Percentiles rank a stretch among this genome's conserved stretches.
Evolutionary conservation across 1,140 invertebrate genomes (phyloP).

Genomic region (Lepidurus apus): DNA sequence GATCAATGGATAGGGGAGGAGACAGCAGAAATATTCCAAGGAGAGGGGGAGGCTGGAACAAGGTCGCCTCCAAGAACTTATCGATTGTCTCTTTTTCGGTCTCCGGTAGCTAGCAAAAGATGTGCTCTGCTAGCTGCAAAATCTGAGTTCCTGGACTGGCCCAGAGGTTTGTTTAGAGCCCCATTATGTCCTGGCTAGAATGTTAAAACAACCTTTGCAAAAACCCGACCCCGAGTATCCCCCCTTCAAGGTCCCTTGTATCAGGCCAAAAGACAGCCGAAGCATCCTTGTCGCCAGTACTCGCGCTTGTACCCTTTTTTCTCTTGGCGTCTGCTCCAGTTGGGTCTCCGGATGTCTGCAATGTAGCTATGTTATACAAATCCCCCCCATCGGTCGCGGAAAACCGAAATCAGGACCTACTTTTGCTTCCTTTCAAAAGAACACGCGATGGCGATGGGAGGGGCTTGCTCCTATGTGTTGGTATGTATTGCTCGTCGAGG

Average conservation of each 20-base stretch:
- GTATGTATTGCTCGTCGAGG: neutral
- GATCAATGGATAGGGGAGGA: neutral
- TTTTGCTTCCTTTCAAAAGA: neutral
- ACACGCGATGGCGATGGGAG: neutral
- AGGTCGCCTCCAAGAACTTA: conserved; percentile 2
- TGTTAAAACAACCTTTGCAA: neutral
- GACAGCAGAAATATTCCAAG: neutral
- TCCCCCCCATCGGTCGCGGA: neutral
- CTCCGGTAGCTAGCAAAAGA: neutral
- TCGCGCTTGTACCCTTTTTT: neutral
- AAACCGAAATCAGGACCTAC: neutral
- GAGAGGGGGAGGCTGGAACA: neutral
- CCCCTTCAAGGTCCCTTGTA: neutral
- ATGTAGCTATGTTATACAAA: neutral
- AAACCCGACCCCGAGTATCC: neutral
- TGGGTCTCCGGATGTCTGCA: neutral
- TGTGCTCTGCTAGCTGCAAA: neutral
- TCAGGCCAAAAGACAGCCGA: neutral
- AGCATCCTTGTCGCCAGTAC: neutral
- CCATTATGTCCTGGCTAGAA: conserved; percentile 3
- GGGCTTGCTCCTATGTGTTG: neutral
- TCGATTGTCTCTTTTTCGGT: conserved; percentile 19
- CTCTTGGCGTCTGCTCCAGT: neutral
- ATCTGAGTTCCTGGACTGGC: neutral
- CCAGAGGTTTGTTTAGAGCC: neutral